Conservation (phyloP, 2,797 vertebrate genomes). For the Muscicapa striata region DNA sequence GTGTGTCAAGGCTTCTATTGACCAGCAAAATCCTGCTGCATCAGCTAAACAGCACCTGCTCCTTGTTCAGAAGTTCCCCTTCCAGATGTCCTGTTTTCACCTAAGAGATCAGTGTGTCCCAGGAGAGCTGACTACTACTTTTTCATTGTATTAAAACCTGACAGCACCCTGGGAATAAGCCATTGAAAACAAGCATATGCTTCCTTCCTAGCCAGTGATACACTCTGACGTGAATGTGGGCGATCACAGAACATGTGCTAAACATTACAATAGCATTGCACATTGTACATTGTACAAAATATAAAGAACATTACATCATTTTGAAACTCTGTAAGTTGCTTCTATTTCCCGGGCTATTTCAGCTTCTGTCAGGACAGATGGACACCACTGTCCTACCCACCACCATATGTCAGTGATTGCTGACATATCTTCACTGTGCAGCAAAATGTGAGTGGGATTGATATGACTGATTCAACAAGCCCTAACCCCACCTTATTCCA, state of each 20-base stretch:
- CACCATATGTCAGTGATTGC: rapidly evolving
- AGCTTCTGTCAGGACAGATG: background rate
- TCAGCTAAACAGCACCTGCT: constrained; percentile 57
- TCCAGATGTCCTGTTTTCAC: constrained; percentile 31
- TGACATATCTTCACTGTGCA: background rate
- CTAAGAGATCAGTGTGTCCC: background rate
- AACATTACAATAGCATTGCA: background rate
- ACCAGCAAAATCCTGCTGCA: constrained; percentile 8
- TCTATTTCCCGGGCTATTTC: background rate
- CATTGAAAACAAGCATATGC: constrained; percentile 19
- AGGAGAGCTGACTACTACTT: background rate
- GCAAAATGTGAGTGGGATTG: background rate
- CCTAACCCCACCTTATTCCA: background rate
- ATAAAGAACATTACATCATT: background rate
- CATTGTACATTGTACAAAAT: background rate
- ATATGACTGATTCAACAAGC: background rate
- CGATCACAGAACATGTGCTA: background rate
- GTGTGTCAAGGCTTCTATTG: constrained; percentile 33
- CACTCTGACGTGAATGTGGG: background rate
- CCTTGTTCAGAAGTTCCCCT: background rate
- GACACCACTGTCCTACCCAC: background rate
- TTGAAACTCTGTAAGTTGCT: background rate
- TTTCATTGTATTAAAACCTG: constrained; percentile 12
- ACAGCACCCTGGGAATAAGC: background rate
- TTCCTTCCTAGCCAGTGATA: background rate